Percentiles rank a stretch among this genome's conserved stretches.
These are phyloP conservation scores for Trochalopteron elliotii DNA, from an alignment of 2,113 vertebrate species.

Conservation along the genomic window DNA sequence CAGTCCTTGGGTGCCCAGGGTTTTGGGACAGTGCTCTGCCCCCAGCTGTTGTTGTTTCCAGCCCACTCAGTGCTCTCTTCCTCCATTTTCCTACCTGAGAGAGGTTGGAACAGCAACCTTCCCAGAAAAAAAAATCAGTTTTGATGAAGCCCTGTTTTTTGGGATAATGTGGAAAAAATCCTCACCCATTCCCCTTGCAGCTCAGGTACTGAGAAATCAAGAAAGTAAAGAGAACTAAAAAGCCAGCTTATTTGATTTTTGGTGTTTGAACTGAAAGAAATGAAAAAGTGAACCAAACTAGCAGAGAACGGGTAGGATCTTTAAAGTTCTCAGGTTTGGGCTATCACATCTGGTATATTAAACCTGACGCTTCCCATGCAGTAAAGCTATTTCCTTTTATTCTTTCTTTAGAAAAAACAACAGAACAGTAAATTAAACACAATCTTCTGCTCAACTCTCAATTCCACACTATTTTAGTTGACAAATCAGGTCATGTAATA, in stretches of 20 bases:
- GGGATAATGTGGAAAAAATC: background rate
- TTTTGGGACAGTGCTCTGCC: background rate
- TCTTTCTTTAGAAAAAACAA: slow-evolving; percentile 16
- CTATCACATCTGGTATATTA: background rate
- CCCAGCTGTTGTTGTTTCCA: rapidly evolving
- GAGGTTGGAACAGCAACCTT: background rate
- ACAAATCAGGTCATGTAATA: background rate
- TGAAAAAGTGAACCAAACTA: background rate
- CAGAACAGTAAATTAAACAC: slow-evolving; percentile 25
- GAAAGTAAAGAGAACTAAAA: background rate
- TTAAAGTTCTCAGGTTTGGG: background rate
- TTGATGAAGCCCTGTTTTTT: background rate
- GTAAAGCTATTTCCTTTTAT: slow-evolving; percentile 2
- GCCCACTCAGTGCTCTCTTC: background rate
- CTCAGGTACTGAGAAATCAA: background rate
- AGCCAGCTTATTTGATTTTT: background rate
- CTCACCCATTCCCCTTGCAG: background rate
- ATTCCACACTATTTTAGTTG: slow-evolving; percentile 22
- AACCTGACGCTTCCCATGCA: background rate
- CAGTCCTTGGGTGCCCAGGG: background rate
- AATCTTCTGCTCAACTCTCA: slow-evolving; percentile 17
- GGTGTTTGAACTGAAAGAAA: background rate
- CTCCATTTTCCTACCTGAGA: background rate
- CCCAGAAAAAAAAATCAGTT: background rate
- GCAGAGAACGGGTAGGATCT: background rate